A percentile compares a stretch with the other conserved stretches of the same genome.
phyloP scores from a whole-genome alignment of 1,140 invertebrate genomes.

The Drepana arcuata region DNA sequence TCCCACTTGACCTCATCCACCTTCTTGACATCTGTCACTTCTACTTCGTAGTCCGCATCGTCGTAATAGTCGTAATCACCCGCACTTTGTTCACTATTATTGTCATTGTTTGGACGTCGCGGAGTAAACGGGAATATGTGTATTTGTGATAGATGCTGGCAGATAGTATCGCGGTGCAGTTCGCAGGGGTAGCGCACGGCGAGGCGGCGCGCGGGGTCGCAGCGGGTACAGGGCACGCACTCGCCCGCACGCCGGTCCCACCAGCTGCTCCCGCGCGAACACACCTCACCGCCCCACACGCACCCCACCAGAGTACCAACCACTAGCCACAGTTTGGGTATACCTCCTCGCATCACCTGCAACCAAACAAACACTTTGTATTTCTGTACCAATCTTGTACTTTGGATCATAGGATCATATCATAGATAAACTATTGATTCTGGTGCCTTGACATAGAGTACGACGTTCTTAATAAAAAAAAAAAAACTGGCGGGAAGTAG shows the following conservation, averaged over 20 bases:
- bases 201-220: slow-evolving; percentile 65
- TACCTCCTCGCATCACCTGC: slow-evolving; percentile 60
- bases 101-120: slow-evolving; percentile 26
- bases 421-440: too few relatives aligned
- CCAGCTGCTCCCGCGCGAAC: slow-evolving; percentile 70
- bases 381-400: too few relatives aligned
- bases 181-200: slow-evolving; percentile 77
- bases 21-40: slow-evolving; percentile 43
- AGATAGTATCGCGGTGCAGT: slow-evolving; percentile 76
- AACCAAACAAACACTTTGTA: too few relatives aligned
- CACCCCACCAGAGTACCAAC: slow-evolving; percentile 49
- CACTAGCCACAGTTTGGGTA: slow-evolving; percentile 44
- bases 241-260: slow-evolving; percentile 71
- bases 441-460: too few relatives aligned
- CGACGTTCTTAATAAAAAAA: too few relatives aligned
- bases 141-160: slow-evolving; percentile 74
- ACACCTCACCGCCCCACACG: slow-evolving; percentile 50
- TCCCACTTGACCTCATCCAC: slow-evolving; percentile 65
- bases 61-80: slow-evolving; percentile 58
- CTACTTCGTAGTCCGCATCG: slow-evolving; percentile 47
- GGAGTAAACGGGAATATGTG: slow-evolving; percentile 67
- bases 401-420: too few relatives aligned
- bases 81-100: slow-evolving; percentile 31
- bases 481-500: too few relatives aligned
- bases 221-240: slow-evolving; percentile 77